Base-by-base conservation (phyloP, 2,797 vertebrate genomes). In the Aulostomus chinensis region DNA sequence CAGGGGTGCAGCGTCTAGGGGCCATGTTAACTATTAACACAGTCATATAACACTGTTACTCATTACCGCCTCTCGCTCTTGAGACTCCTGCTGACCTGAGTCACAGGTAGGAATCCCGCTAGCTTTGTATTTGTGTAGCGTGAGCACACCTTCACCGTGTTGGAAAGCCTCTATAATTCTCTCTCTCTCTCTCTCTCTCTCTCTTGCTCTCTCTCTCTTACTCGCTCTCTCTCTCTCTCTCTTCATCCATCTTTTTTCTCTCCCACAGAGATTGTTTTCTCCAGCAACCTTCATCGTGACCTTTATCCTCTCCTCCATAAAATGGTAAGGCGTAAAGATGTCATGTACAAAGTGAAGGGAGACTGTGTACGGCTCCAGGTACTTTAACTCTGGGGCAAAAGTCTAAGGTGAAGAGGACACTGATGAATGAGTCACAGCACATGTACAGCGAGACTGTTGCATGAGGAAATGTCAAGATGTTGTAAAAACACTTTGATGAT, bases 31-130 rank as follows among this genome's bases (percentile, higher is more conserved):
- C 62, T 59, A 91, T 93, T 92, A 91, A 92, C 88, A 21, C 47
- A 17, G 56, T 80, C 78, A 80, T 91, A 91, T 90, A 90, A 90
- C 52, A 49, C 53, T 55, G 89, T 93, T 91, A 93, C 88, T 93
- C 81, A 92, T 92, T 91, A 88, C 78, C 56, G 24, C 67, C 76
- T 82, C 64, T 41, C 34, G 73, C 80, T 89, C 81, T 76, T 68
- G 68, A 77, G 78, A 84, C 83, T 85, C 76, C 52, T 45, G 58
- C 79, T 84, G 83, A 86, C 87, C 84, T 73, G 72, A 78, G 71
- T 72, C 75, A 56, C 68, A 82, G 87, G 86, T 83, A 85, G 82
- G 86, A 78, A 80, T 71, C 71, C 81, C 68, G 14, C 47, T 32
- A 51, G 68, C 73, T 76, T 79, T 73, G 70, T 59, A 34, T 73